These are phyloP conservation scores for Eonycteris spelaea DNA, from an alignment of 2,113 vertebrate species.

Conservation along the genomic window DNA sequence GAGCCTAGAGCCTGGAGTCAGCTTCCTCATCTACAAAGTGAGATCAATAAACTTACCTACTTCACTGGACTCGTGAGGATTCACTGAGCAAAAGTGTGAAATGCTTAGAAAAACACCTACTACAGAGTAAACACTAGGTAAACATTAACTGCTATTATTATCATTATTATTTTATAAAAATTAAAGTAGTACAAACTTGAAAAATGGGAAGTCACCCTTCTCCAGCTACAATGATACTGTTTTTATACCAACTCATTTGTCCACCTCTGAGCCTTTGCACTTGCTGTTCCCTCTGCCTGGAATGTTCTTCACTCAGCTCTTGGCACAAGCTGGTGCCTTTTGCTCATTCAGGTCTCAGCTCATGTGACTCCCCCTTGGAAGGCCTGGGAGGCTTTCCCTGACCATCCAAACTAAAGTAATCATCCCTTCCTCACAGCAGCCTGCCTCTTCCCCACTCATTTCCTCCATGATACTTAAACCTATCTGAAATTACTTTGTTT, in stretches of 20 bases:
- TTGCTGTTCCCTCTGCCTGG: background rate
- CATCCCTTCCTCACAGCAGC: background rate
- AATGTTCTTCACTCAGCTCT: background rate
- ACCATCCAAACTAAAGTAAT: background rate
- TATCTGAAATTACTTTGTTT: background rate
- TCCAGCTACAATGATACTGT: background rate
- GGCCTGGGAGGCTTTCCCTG: background rate
- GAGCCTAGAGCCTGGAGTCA: background rate
- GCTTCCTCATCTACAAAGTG: background rate
- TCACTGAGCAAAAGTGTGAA: background rate
- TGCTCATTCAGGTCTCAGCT: background rate
- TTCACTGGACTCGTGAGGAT: background rate
- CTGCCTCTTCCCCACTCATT: background rate
- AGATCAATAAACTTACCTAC: background rate
- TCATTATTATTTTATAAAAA: background rate
- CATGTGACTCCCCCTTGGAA: background rate
- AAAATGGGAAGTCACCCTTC: background rate
- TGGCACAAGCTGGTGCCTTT: background rate
- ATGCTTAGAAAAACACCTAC: background rate
- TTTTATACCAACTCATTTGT: background rate
- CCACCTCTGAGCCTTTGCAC: background rate
- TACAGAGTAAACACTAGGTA: background rate
- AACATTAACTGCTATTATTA: background rate
- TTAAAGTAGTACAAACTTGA: background rate
- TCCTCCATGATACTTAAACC: conserved; percentile 4